Evolutionary conservation across 2,888 invertebrate species (phyloP).

Genomic region (Tineola bisselliella): DNA sequence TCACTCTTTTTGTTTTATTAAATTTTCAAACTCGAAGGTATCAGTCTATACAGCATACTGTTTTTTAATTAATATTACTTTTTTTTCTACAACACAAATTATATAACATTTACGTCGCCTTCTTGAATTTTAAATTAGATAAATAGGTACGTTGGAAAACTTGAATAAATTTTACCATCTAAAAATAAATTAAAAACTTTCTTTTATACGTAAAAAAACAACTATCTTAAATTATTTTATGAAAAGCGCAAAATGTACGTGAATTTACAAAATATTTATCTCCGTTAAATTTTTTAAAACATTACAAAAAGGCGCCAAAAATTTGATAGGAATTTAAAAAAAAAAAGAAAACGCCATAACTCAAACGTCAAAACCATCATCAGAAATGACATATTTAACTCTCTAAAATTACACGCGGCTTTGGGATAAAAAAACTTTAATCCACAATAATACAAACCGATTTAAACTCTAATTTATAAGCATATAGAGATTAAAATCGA

Average conservation of each 20-base stretch:
- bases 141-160: neutral
- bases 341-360: neutral
- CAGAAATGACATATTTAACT: neutral
- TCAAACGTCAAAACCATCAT: neutral
- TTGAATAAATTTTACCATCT: neutral
- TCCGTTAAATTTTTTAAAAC: too few relatives aligned
- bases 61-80: neutral
- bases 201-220: neutral
- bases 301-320: neutral
- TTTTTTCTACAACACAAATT: neutral
- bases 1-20: neutral
- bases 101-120: neutral
- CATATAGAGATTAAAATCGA: neutral
- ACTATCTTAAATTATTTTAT: too few relatives aligned
- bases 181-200: neutral
- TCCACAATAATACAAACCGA: neutral
- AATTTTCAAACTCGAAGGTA: too few relatives aligned
- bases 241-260: too few relatives aligned
- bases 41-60: too few relatives aligned
- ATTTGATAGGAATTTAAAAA: neutral
- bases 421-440: neutral
- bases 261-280: too few relatives aligned
- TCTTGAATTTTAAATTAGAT: too few relatives aligned
- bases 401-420: conserved; percentile 5
- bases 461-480: neutral